These are phyloP conservation scores for Caradrina kadenii DNA, from an alignment of 2,888 invertebrate species.

Conservation along the genomic window DNA sequence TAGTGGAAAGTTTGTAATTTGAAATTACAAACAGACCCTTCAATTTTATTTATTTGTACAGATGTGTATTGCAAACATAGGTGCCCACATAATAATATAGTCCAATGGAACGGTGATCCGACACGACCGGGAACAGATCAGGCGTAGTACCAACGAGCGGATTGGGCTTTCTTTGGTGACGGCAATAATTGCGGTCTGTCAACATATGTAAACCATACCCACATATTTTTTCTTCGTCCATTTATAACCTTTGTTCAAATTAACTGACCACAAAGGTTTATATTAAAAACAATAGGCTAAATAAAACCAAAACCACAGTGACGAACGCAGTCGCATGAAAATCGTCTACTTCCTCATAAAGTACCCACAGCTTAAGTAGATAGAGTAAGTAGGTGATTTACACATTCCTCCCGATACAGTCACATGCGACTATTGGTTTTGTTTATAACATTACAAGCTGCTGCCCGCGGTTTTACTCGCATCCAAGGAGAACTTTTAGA, in stretches of 20 bases:
- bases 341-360: conserved; percentile 66
- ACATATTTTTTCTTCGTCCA: not conserved
- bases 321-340: conserved; percentile 61
- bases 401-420: conserved; percentile 51
- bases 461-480: not conserved
- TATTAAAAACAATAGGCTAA: conserved; percentile 38
- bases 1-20: too few relatives aligned
- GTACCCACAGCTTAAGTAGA: conserved; percentile 46
- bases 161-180: not conserved
- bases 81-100: too few relatives aligned
- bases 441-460: conserved; percentile 2
- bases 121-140: too few relatives aligned
- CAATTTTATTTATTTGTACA: too few relatives aligned
- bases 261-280: conserved; percentile 31
- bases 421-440: conserved; percentile 41
- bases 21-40: too few relatives aligned
- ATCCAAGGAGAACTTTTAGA: not conserved
- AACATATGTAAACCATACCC: too few relatives aligned
- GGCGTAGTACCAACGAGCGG: too few relatives aligned
- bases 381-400: conserved; percentile 41
- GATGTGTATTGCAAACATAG: too few relatives aligned
- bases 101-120: too few relatives aligned
- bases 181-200: not conserved
- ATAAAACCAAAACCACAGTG: conserved; percentile 51
- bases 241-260: conserved; percentile 13